Conservation (phyloP, 2,797 vertebrate genomes). For the Phyllotis vaccarum region DNA sequence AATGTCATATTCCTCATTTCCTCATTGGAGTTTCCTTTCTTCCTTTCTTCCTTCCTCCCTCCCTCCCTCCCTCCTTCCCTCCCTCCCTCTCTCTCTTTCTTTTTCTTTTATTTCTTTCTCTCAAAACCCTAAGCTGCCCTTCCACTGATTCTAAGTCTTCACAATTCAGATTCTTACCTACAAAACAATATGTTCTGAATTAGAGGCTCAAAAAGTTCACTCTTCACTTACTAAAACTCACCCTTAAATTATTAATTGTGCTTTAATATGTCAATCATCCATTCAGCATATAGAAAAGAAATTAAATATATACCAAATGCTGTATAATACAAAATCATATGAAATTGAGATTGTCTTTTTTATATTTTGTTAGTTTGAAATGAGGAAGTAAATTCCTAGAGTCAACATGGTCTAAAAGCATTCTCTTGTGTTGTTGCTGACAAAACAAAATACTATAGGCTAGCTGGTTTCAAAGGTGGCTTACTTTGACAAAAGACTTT, state of each 20-base stretch:
- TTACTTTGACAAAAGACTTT: neutral
- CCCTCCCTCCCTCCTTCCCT: no score
- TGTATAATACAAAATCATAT: neutral
- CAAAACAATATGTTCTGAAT: conserved; percentile 57
- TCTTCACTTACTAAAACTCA: neutral
- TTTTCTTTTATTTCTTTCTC: conserved; percentile 10
- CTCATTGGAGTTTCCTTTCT: no score
- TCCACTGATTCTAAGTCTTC: neutral
- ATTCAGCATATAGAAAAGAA: conserved; percentile 16
- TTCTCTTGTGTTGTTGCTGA: neutral
- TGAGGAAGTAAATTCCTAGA: conserved; percentile 16
- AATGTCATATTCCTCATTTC: conserved; percentile 71
- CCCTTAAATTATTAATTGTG: conserved; percentile 50
- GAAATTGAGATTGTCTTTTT: conserved; percentile 46
- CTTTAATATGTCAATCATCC: conserved; percentile 14
- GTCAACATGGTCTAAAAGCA: neutral
- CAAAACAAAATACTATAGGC: neutral
- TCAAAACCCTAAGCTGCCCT: conserved; percentile 64
- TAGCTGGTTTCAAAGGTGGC: neutral
- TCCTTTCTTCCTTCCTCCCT: no score
- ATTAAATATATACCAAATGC: neutral
- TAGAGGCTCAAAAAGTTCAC: conserved; percentile 18
- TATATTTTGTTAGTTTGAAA: conserved; percentile 30
- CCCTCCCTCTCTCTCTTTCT: no score
- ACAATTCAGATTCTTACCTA: conserved; percentile 1